phyloP scores from a whole-genome alignment of 1,140 invertebrate genomes.

The Musca vetustissima region DNA sequence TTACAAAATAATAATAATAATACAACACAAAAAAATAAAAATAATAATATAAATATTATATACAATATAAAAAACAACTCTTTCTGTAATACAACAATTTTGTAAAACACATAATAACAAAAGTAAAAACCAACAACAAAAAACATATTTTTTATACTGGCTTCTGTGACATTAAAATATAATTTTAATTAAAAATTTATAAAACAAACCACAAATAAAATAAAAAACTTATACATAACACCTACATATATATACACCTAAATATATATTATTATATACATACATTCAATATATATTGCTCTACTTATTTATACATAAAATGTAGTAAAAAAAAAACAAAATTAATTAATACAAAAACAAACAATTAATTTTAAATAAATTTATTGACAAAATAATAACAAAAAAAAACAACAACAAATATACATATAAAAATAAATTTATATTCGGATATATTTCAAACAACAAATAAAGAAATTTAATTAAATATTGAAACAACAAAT shows the following conservation, averaged over 20 bases:
- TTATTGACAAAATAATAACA: neutral
- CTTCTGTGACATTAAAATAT: conserved; percentile 11
- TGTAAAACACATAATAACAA: conserved; percentile 4
- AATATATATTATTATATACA: no score
- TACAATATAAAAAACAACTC: no score
- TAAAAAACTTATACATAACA: no score
- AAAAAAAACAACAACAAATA: neutral
- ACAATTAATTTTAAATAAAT: neutral
- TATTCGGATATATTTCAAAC: no score
- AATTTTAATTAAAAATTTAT: conserved; percentile 3
- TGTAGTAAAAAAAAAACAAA: conserved; percentile 1
- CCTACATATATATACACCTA: no score
- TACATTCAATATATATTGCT: no score
- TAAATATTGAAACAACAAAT: no score
- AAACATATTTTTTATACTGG: conserved; percentile 11
- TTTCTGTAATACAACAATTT: no score
- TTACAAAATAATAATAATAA: no score
- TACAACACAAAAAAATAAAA: no score
- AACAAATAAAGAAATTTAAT: no score
- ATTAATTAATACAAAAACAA: neutral
- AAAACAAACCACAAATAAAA: neutral
- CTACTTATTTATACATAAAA: conserved; percentile 4
- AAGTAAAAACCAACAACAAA: conserved; percentile 1
- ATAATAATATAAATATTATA: no score
- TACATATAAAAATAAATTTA: neutral